Evolutionary conservation across 2,113 vertebrate genomes (phyloP).

Genomic region (Petroica traversi): DNA sequence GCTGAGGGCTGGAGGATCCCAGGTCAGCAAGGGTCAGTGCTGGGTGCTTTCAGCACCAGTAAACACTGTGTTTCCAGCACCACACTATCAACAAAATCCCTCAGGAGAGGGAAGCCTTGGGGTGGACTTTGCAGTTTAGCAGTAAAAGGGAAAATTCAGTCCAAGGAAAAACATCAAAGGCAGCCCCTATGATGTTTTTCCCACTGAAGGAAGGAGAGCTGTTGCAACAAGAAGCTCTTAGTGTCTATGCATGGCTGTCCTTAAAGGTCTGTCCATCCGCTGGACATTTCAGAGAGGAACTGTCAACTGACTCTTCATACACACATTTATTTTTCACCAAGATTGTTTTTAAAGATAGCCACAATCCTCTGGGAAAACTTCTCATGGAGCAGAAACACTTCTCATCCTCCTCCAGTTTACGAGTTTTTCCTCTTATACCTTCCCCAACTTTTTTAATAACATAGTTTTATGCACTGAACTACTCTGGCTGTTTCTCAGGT

Average conservation of each 20-base stretch:
- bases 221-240: neutral
- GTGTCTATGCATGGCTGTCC: neutral
- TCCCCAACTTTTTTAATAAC: neutral
- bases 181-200: neutral
- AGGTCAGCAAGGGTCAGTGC: fast-evolving
- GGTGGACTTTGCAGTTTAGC: neutral
- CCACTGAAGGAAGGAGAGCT: neutral
- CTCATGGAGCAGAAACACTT: neutral
- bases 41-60: neutral
- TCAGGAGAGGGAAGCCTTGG: neutral
- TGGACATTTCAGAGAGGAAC: neutral
- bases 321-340: neutral
- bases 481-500: neutral
- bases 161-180: neutral
- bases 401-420: neutral
- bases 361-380: neutral
- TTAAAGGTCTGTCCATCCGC: neutral
- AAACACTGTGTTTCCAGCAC: neutral
- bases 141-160: neutral
- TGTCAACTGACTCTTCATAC: neutral
- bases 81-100: neutral
- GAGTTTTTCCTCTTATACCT: neutral
- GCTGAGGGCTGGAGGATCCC: neutral
- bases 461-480: neutral
- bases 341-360: neutral